These are phyloP conservation scores for Ceyx cyanopectus DNA, from an alignment of 2,113 vertebrate species.

Conservation along the genomic window DNA sequence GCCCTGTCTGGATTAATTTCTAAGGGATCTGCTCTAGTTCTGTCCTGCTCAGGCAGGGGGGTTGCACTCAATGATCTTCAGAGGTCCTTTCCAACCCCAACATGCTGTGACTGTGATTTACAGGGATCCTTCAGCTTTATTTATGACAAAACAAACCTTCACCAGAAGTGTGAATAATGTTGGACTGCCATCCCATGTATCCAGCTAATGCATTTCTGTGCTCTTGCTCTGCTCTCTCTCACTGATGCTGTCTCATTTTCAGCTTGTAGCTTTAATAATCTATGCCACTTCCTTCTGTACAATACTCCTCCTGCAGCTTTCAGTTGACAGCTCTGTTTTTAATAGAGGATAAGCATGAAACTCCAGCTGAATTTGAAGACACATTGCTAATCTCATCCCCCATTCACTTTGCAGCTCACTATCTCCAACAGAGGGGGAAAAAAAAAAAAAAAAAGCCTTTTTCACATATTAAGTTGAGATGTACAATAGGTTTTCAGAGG, in stretches of 20 bases:
- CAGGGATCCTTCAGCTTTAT: not conserved
- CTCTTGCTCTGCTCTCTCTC: not conserved
- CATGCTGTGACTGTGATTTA: not conserved
- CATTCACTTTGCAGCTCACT: conserved; percentile 27
- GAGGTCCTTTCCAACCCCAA: too few relatives aligned
- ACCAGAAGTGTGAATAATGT: not conserved
- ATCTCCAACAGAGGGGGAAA: not conserved
- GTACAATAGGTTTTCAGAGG: conserved; percentile 18
- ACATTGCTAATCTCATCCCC: not conserved
- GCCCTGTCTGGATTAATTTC: too few relatives aligned
- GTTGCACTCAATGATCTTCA: too few relatives aligned
- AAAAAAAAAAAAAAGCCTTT: not conserved
- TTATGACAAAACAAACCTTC: not conserved
- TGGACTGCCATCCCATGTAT: not conserved
- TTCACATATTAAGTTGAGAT: not conserved
- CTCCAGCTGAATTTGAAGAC: conserved; percentile 29
- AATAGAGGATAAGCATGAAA: conserved; percentile 42
- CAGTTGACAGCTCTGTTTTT: conserved; percentile 62
- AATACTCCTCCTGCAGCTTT: conserved; percentile 35
- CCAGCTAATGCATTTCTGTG: not conserved
- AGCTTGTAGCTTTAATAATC: conserved; percentile 61
- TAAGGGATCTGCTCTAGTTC: too few relatives aligned
- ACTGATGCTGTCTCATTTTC: conserved; percentile 20
- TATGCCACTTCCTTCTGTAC: conserved; percentile 22
- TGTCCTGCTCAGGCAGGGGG: too few relatives aligned